phyloP scores from a whole-genome alignment of 2,113 vertebrate genomes.

The Tetrao urogallus region DNA sequence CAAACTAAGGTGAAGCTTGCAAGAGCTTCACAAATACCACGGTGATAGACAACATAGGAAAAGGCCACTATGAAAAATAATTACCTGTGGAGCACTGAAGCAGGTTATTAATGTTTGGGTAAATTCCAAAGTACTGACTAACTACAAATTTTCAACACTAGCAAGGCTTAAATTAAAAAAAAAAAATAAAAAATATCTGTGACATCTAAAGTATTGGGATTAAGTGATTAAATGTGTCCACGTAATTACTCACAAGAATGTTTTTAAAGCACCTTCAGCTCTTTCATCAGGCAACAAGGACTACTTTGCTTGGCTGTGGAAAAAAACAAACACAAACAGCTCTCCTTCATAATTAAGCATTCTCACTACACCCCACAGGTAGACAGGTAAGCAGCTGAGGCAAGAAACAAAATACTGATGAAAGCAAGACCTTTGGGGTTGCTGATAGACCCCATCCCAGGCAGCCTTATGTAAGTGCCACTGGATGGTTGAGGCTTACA shows the following conservation, averaged over 20 bases:
- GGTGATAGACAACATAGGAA: not conserved
- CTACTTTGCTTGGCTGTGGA: not conserved
- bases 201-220: not conserved
- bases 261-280: not conserved
- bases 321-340: not conserved
- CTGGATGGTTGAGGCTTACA: not conserved
- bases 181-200: not conserved
- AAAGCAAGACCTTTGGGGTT: not conserved
- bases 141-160: not conserved
- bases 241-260: not conserved
- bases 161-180: not conserved
- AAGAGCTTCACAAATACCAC: not conserved
- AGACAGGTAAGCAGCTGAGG: not conserved
- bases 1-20: conserved; percentile 11
- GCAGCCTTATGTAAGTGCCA: not conserved
- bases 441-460: not conserved
- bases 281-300: not conserved
- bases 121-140: conserved; percentile 27
- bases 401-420: not conserved
- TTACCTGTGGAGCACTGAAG: not conserved
- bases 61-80: not conserved
- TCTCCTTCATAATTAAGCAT: not conserved
- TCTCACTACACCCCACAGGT: not conserved
- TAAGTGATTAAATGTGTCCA: not conserved
- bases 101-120: not conserved